These are phyloP conservation scores for Cynoglossus semilaevis DNA, from an alignment of 2,113 vertebrate species.

Conservation along the genomic window DNA sequence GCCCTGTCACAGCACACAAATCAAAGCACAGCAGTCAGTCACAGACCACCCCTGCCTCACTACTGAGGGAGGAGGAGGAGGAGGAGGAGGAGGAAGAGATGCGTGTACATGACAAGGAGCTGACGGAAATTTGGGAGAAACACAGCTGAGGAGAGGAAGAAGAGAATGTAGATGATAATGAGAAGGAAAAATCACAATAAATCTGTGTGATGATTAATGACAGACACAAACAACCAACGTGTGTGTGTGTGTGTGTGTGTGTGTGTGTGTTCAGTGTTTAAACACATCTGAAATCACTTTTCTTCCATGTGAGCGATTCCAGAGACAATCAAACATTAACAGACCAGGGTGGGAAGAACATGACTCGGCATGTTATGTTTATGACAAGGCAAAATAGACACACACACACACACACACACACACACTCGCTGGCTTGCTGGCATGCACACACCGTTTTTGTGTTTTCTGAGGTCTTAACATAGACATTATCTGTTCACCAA, in stretches of 20 bases:
- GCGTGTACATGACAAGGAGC: neutral
- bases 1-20: conserved; percentile 74
- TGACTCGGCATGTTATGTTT: conserved; percentile 5
- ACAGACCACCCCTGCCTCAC: too few species aligned
- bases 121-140: neutral
- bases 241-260: too few species aligned
- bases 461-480: too few species aligned
- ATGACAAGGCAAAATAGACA: neutral
- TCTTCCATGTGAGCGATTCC: conserved; percentile 1
- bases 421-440: too few species aligned
- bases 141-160: neutral
- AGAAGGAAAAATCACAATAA: too few species aligned
- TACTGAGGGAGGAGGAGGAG: neutral
- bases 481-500: too few species aligned
- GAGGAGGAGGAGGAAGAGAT: neutral
- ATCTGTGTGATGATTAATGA: too few species aligned
- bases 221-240: too few species aligned
- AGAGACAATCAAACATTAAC: conserved; percentile 8
- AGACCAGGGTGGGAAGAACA: neutral
- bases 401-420: too few species aligned
- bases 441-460: too few species aligned
- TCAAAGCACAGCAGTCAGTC: conserved; percentile 5
- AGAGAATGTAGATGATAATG: too few species aligned
- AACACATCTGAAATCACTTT: conserved; percentile 10
- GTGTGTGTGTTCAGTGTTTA: neutral